These are phyloP conservation scores for Hippolais icterina DNA, from an alignment of 2,113 vertebrate species.

Conservation along the genomic window DNA sequence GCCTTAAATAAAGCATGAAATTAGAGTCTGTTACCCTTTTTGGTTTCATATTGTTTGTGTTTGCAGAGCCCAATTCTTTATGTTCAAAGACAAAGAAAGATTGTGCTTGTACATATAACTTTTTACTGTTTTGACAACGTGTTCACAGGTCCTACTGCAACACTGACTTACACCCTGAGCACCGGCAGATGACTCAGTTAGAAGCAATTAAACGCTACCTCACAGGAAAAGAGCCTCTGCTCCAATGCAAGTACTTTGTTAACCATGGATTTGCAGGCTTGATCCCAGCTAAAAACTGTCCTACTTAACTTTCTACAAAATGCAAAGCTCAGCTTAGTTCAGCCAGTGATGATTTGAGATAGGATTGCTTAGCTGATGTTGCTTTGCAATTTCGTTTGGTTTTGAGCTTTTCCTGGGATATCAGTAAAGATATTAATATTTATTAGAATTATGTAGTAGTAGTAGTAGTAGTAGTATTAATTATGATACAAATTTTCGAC, in stretches of 20 bases:
- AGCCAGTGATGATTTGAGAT: background rate
- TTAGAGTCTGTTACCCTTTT: background rate
- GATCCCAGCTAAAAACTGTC: background rate
- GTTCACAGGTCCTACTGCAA: slow-evolving; percentile 93
- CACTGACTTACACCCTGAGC: slow-evolving; percentile 90
- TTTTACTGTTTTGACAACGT: slow-evolving; percentile 2
- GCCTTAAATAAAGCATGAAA: slow-evolving; percentile 39
- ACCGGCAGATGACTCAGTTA: slow-evolving; percentile 89
- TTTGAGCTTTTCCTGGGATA: background rate
- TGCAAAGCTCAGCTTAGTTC: background rate
- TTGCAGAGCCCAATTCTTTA: background rate
- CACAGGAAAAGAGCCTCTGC: slow-evolving; percentile 86
- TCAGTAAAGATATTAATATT: background rate
- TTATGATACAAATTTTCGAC: background rate
- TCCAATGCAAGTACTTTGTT: slow-evolving; percentile 84
- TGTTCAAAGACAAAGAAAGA: slow-evolving; percentile 15
- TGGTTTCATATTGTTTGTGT: background rate
- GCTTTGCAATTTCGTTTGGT: background rate
- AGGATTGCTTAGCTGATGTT: background rate
- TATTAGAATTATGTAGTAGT: background rate
- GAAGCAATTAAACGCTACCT: slow-evolving; percentile 96
- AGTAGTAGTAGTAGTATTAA: background rate
- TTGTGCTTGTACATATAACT: background rate
- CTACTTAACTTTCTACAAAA: background rate
- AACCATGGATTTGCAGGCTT: background rate